Conservation (phyloP, 1,140 invertebrate genomes). For the Melipona quadrifasciata region DNA sequence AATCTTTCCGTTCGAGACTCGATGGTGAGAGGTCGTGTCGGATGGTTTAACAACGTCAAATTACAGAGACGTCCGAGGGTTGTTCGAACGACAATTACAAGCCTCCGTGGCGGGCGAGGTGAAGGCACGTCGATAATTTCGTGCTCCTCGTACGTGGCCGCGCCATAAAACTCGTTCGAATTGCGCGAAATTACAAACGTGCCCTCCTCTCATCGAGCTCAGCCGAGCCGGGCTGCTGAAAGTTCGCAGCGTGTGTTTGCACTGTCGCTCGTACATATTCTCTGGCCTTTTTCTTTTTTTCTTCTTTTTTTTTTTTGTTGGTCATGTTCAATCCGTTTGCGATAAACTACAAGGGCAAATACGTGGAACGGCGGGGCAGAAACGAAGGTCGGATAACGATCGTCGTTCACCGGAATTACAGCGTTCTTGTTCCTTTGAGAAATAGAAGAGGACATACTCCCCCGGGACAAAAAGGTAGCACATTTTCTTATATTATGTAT, state of each 20-base stretch:
- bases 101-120: background rate
- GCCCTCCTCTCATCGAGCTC: background rate
- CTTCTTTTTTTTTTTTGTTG: conserved; percentile 1
- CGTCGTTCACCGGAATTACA: background rate
- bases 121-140: conserved; percentile 10
- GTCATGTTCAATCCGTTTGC: conserved; percentile 16
- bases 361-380: background rate
- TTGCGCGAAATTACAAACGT: conserved; percentile 24
- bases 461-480: too few relatives aligned
- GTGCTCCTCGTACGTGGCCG: background rate
- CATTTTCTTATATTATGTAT: too few relatives aligned
- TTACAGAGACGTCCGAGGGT: conserved; percentile 35
- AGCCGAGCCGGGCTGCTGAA: background rate
- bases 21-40: background rate
- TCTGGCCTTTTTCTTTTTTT: too few relatives aligned
- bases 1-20: background rate
- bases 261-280: background rate
- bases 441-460: background rate
- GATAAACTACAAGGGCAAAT: conserved; percentile 28
- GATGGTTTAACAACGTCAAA: conserved; percentile 28
- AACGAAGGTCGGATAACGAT: background rate
- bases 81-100: conserved; percentile 41
- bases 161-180: conserved; percentile 43
- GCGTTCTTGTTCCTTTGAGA: background rate
- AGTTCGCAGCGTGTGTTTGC: conserved; percentile 23